A percentile compares a stretch with the other conserved stretches of the same genome.
Evolutionary conservation across 2,113 vertebrate genomes (phyloP).

Genomic region (Laticauda laticaudata): DNA sequence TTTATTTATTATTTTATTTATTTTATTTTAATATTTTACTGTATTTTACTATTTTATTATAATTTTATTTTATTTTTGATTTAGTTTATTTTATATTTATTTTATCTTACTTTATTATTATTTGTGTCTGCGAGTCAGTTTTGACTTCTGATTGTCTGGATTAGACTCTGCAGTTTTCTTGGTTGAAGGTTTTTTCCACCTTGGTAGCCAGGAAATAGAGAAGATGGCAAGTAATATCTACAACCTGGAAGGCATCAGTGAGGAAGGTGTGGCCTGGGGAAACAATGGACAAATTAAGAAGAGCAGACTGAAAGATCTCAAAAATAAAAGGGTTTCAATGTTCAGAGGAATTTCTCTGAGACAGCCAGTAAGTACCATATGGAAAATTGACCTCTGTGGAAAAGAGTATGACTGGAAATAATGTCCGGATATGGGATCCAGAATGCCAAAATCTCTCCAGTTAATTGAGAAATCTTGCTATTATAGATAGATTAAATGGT

Average conservation of each 20-base stretch:
- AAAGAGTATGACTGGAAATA: too few species aligned
- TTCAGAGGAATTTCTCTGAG: neutral
- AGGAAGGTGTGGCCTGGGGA: neutral
- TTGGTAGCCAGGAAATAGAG: neutral
- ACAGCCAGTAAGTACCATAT: too few species aligned
- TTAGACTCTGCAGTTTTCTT: neutral
- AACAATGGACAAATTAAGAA: neutral
- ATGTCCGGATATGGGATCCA: too few species aligned
- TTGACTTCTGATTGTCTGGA: neutral
- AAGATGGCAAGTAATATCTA: neutral
- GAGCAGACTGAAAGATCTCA: neutral
- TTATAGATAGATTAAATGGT: too few species aligned
- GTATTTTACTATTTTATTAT: too few species aligned
- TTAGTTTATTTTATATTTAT: too few species aligned
- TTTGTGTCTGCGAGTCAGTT: neutral
- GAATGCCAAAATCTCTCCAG: too few species aligned
- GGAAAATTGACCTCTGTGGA: too few species aligned
- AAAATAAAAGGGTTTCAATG: neutral
- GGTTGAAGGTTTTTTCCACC: neutral
- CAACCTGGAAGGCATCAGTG: neutral
- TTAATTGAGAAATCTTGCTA: too few species aligned
- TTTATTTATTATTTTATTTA: neutral
- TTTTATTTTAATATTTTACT: too few species aligned
- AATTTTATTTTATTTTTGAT: too few species aligned
- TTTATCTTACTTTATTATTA: neutral